Evolutionary conservation across 2,113 vertebrate genomes (phyloP).

Genomic region (Notechis scutatus): DNA sequence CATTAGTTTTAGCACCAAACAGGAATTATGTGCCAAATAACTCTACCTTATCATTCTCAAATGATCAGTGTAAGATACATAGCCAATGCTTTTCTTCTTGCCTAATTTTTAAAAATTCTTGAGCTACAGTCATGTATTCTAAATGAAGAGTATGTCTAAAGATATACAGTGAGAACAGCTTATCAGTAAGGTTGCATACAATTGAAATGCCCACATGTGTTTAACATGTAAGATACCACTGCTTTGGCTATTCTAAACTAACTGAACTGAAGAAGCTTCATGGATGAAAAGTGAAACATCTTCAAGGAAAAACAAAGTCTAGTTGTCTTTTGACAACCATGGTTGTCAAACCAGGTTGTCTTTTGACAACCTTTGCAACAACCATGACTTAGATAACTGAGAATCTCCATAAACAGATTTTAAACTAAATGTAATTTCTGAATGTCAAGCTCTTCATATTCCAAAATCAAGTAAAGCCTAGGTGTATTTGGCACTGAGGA

Average conservation of each 20-base stretch:
- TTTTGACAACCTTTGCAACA: neutral
- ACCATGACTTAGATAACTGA: neutral
- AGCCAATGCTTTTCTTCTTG: neutral
- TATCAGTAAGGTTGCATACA: neutral
- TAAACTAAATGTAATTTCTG: neutral
- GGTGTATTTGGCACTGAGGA: neutral
- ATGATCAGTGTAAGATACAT: neutral
- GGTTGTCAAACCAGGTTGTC: neutral
- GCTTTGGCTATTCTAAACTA: neutral
- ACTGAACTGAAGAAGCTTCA: neutral
- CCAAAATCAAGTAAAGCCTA: neutral
- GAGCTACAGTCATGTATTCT: neutral
- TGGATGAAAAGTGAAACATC: neutral
- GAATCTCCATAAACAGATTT: neutral
- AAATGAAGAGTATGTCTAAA: neutral
- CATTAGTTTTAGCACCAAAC: conserved; percentile 3
- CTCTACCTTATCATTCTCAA: neutral
- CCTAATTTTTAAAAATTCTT: neutral
- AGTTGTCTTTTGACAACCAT: neutral
- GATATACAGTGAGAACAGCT: neutral
- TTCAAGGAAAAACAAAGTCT: neutral
- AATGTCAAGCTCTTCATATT: neutral
- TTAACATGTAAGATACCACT: neutral
- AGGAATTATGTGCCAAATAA: neutral
- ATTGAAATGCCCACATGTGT: neutral